phyloP scores from a whole-genome alignment of 2,797 vertebrate species.

The Pteronotus mesoamericanus region DNA sequence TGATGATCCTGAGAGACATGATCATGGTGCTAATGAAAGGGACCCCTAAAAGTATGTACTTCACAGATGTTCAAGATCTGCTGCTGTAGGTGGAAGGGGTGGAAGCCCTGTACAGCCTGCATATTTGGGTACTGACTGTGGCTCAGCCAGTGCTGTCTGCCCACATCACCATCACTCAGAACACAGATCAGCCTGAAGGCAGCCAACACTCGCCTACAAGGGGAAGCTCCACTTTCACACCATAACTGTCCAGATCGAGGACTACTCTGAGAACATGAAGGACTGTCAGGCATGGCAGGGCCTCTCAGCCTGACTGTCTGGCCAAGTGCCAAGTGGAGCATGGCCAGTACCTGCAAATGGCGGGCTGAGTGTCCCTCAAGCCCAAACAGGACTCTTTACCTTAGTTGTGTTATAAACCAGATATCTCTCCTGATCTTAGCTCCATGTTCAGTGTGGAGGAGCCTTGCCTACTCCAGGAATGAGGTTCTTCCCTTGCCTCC shows the following conservation, averaged over 20 bases:
- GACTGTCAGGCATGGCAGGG: slow-evolving; percentile 82
- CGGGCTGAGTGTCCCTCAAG: not conserved
- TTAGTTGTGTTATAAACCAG: not conserved
- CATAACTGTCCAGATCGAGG: slow-evolving; percentile 87
- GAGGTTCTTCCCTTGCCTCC: not conserved
- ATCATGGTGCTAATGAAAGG: slow-evolving; percentile 86
- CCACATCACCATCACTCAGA: slow-evolving; percentile 83
- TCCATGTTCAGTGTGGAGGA: not conserved
- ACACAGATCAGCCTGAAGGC: slow-evolving; percentile 82
- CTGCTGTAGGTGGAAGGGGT: slow-evolving; percentile 83
- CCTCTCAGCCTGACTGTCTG: slow-evolving; percentile 77
- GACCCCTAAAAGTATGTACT: slow-evolving; percentile 84
- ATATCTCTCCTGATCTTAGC: not conserved
- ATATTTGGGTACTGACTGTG: slow-evolving; percentile 85
- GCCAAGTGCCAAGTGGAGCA: not conserved
- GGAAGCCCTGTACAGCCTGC: slow-evolving; percentile 85
- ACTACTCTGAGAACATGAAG: slow-evolving; percentile 86
- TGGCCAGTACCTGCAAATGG: not conserved
- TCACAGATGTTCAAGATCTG: slow-evolving; percentile 80
- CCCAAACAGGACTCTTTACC: not conserved
- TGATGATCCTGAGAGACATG: slow-evolving; percentile 85
- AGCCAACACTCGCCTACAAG: slow-evolving; percentile 80
- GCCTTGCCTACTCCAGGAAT: not conserved
- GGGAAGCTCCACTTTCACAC: slow-evolving; percentile 83
- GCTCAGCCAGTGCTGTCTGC: slow-evolving; percentile 84